phyloP scores from a whole-genome alignment of 1,140 invertebrate species.

The Zaprionus capensis region DNA sequence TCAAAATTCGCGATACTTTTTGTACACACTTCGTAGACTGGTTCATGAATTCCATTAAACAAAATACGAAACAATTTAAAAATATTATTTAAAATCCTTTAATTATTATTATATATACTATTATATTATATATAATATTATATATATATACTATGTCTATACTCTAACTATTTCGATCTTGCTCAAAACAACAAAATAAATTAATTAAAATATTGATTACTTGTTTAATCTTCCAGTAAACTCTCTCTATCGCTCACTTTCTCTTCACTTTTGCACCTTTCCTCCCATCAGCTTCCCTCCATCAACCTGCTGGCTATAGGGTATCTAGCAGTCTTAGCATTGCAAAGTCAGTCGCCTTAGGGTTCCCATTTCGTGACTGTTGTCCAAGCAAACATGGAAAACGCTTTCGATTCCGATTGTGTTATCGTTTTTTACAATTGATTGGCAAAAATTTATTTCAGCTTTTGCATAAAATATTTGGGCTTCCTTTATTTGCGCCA shows the following conservation, averaged over 20 bases:
- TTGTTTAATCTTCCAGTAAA: background rate
- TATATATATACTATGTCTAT: too few relatives aligned
- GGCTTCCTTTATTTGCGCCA: conserved; percentile 67
- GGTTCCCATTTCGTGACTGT: conserved; percentile 12
- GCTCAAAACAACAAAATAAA: background rate
- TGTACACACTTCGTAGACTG: too few relatives aligned
- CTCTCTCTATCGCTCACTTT: background rate
- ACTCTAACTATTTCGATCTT: too few relatives aligned
- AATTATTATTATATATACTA: too few relatives aligned
- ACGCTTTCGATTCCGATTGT: conserved; percentile 49
- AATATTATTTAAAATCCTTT: background rate
- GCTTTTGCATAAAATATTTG: conserved; percentile 81
- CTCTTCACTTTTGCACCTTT: background rate
- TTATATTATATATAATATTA: too few relatives aligned
- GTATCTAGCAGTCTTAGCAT: background rate
- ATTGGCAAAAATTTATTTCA: conserved; percentile 80
- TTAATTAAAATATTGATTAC: background rate
- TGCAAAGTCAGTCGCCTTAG: background rate
- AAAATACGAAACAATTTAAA: background rate
- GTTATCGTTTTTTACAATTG: conserved; percentile 73
- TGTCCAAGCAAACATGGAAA: conserved; percentile 70
- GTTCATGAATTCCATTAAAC: background rate
- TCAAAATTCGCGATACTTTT: too few relatives aligned
- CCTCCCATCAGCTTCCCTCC: background rate
- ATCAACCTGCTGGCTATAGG: too few relatives aligned